phyloP scores from a whole-genome alignment of 2,888 invertebrate species.

The Caenorhabditis becei region DNA sequence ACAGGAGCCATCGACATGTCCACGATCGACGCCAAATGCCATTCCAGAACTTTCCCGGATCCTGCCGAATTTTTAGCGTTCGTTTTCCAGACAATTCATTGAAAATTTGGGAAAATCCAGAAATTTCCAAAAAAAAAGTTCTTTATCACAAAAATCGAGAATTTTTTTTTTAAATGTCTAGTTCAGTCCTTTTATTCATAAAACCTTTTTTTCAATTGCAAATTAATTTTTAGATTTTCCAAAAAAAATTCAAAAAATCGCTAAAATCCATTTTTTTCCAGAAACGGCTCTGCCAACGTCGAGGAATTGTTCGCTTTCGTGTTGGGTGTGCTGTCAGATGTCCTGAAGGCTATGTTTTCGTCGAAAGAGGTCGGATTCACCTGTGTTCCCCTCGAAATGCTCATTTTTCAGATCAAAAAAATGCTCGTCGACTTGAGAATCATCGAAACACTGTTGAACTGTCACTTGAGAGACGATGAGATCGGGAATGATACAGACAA shows the following conservation, averaged over 20 bases:
- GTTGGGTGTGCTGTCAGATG: neutral
- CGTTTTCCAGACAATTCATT: neutral
- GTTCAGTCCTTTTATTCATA: too few species aligned
- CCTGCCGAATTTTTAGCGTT: slow-evolving; percentile 11
- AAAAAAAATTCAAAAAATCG: neutral
- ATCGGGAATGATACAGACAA: neutral
- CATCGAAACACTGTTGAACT: too few species aligned
- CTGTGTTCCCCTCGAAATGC: neutral
- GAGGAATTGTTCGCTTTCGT: neutral
- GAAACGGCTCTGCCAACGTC: neutral
- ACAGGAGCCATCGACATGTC: slow-evolving; percentile 8
- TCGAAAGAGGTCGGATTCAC: neutral
- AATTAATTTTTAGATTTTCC: neutral
- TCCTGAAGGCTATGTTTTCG: neutral
- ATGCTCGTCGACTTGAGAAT: too few species aligned
- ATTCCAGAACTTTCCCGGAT: slow-evolving; percentile 14
- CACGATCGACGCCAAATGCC: neutral
- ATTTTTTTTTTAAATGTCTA: too few species aligned
- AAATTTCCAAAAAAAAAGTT: too few species aligned
- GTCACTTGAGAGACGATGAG: neutral
- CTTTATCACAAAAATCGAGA: too few species aligned
- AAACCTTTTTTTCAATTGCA: too few species aligned
- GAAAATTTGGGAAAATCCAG: too few species aligned
- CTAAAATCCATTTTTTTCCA: neutral
- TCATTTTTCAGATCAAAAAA: neutral